These are phyloP conservation scores for Diadumene lineata DNA, from an alignment of 92 coral and sea anemone species.

Conservation along the genomic window DNA sequence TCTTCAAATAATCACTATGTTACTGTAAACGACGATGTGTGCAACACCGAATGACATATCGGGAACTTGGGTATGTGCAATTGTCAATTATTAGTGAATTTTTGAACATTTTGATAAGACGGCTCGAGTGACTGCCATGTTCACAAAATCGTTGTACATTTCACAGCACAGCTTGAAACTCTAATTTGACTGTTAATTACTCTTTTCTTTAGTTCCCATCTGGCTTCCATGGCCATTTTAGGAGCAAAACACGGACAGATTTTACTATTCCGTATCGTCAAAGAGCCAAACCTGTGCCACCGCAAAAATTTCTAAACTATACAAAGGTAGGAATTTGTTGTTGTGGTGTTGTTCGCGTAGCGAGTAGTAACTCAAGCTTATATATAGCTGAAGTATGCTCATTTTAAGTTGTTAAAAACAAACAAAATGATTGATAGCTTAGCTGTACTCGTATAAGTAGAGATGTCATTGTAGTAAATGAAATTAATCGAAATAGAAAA, in stretches of 20 bases:
- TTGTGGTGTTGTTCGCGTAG: too few species aligned
- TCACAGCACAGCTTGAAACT: background rate
- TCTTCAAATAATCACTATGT: slow-evolving; percentile 1
- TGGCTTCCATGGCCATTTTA: slow-evolving; percentile 96
- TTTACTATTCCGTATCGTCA: slow-evolving; percentile 89
- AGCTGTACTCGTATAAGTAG: background rate
- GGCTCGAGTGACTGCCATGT: background rate
- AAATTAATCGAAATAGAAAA: too few species aligned
- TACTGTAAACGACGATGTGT: slow-evolving; percentile 10
- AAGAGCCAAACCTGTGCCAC: slow-evolving; percentile 92
- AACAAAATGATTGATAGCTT: background rate
- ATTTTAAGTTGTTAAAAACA: background rate
- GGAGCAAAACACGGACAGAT: slow-evolving; percentile 89
- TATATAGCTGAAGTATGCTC: too few species aligned
- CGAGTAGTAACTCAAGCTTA: too few species aligned
- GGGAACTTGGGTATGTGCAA: slow-evolving; percentile 56
- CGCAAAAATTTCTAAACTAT: slow-evolving; percentile 78
- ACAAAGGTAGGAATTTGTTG: too few species aligned
- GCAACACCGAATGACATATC: slow-evolving; percentile 23
- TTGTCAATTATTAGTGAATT: slow-evolving; percentile 19
- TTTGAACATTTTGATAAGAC: slow-evolving; percentile 20
- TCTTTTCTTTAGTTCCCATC: slow-evolving; percentile 68
- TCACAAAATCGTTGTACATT: too few species aligned
- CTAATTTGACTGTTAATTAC: background rate
- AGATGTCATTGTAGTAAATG: too few species aligned